phyloP scores from a whole-genome alignment of 2,888 invertebrate species.

The Apoda limacodes region DNA sequence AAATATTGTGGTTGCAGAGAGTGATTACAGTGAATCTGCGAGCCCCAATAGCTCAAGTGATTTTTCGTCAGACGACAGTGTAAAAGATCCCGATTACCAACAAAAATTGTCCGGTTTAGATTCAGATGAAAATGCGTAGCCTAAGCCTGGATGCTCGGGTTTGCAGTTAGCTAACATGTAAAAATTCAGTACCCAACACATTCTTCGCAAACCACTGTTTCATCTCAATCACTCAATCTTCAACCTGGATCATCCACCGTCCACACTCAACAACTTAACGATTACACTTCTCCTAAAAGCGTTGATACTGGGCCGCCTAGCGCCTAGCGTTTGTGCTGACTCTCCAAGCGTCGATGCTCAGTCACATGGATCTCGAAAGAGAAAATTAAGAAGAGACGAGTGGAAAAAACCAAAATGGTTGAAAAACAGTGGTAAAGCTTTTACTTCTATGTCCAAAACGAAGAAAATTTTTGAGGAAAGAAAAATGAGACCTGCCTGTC shows the following conservation, averaged over 20 bases:
- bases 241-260: too few species aligned
- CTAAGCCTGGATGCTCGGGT: too few species aligned
- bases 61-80: slow-evolving; percentile 3
- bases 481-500: slow-evolving; percentile 16
- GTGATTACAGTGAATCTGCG: neutral
- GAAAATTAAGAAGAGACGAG: slow-evolving; percentile 11
- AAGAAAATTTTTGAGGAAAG: slow-evolving; percentile 15
- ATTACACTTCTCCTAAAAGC: too few species aligned
- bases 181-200: too few species aligned
- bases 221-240: too few species aligned
- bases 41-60: neutral
- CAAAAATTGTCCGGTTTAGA: neutral
- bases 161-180: too few species aligned
- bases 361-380: slow-evolving; percentile 11
- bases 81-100: slow-evolving; percentile 1
- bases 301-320: too few species aligned
- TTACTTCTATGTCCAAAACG: slow-evolving; percentile 14
- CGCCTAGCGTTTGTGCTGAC: too few species aligned
- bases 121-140: too few species aligned
- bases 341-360: slow-evolving; percentile 4
- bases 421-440: slow-evolving; percentile 16
- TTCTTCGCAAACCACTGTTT: too few species aligned
- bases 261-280: too few species aligned
- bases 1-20: too few species aligned
- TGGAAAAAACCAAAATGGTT: slow-evolving; percentile 16